Base-by-base conservation (phyloP, 2,797 vertebrate genomes). In the Limosa lapponica region DNA sequence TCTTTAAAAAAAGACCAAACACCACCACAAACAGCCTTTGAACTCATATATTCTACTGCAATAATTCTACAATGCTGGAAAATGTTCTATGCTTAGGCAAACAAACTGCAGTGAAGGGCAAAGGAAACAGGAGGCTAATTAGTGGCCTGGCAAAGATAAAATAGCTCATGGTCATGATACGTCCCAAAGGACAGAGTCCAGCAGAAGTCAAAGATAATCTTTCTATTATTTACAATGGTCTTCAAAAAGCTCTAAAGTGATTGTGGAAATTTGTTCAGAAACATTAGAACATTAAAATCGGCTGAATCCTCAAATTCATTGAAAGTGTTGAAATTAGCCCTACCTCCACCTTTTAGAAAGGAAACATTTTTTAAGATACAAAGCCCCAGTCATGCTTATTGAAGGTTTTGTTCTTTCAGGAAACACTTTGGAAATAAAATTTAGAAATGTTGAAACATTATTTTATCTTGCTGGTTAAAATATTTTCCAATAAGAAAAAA, bases 101-200 rank as follows among this genome's bases (percentile, higher is more conserved):
- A 80, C 51, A 85, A 73, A 64, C 6, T 14, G 28, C 36, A 41
- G 19, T 20, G 71, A 93, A 95, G 71, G 90, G 51, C 64, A 92
- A 75, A 59, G 87, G 81, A 54, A 93, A 81, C 18, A 84, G 55
- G 52, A 93, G 52, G 84, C 46, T 83, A 87, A 79, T 95, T 89
- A 85, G 27, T 43, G 23, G 25, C 16, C 36, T 82, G 59, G 87
- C 30, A 82, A 87, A 87, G 48, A 95, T 52, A 87, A 95, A 75
- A 71, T 16, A 93, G 46, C n/a, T 87, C 39, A 52, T 43, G 46
- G 18, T 78, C 48, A 65, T 93, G 78, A 93, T 91, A 95, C 16
- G 51, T 80, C 87, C 52, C 87, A 27, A 82, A 82, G 73, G 86
- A 96, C 43, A 24, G 24, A 84, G 43, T 70, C 16, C 49, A 55